Percentiles rank a stretch among this genome's conserved stretches.
Conservation (phyloP, 2,888 invertebrate genomes). For the Melangyna quadrimaculata region DNA sequence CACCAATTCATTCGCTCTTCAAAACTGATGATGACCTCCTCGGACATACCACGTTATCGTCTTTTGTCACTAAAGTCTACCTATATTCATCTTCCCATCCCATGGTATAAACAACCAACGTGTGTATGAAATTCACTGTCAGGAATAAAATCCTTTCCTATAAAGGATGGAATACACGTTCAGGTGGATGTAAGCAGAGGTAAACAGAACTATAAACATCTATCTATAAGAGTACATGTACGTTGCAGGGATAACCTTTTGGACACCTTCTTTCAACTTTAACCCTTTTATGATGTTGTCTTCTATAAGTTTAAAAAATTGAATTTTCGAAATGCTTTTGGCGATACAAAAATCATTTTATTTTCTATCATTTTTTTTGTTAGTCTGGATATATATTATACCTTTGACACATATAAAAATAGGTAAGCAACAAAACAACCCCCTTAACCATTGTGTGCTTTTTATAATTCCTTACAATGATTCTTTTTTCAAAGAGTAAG, state of each 20-base stretch:
- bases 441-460: too few relatives aligned
- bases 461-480: not conserved
- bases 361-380: not conserved
- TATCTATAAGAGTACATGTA: not conserved
- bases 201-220: not conserved
- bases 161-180: not conserved
- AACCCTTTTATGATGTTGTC: not conserved
- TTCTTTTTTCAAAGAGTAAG: too few relatives aligned
- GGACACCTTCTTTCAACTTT: not conserved
- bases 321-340: not conserved
- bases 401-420: not conserved
- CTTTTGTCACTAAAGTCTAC: conserved; percentile 55
- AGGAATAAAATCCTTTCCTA: conserved; percentile 1
- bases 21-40: conserved; percentile 53
- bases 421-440: too few relatives aligned
- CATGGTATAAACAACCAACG: conserved; percentile 18
- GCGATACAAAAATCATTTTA: not conserved
- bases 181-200: not conserved
- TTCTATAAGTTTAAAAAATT: not conserved
- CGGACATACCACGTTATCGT: conserved; percentile 15
- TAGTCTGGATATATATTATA: not conserved
- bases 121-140: conserved; percentile 38
- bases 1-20: conserved; percentile 53
- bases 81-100: too few relatives aligned
- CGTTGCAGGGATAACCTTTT: not conserved